phyloP scores from a whole-genome alignment of 2,888 invertebrate genomes.

The Ptilodon capucinus region DNA sequence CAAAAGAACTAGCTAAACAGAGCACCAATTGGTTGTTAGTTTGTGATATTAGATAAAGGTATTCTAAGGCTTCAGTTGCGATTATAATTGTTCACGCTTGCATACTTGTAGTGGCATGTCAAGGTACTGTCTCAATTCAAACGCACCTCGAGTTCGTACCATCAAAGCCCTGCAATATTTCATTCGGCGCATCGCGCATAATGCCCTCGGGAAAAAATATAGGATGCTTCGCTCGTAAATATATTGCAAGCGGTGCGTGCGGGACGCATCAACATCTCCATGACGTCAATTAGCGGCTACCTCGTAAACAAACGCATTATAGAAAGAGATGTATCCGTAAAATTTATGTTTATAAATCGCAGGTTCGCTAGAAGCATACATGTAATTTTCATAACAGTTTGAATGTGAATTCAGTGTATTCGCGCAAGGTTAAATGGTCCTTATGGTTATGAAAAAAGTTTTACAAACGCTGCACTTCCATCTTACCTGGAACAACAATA shows the following conservation, averaged over 20 bases:
- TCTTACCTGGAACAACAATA: not conserved
- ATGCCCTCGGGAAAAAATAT: slow-evolving; percentile 68
- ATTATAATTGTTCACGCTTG: not conserved
- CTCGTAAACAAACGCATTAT: slow-evolving; percentile 38
- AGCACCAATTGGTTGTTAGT: no score
- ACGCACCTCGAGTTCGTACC: slow-evolving; percentile 39
- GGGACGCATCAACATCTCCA: slow-evolving; percentile 44
- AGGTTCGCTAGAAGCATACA: not conserved
- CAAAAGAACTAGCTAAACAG: no score
- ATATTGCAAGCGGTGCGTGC: slow-evolving; percentile 42
- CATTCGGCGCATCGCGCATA: slow-evolving; percentile 68
- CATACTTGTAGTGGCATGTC: not conserved
- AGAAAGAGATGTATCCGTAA: slow-evolving; percentile 11
- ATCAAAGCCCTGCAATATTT: slow-evolving; percentile 54
- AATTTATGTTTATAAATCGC: not conserved
- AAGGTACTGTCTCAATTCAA: slow-evolving; percentile 23
- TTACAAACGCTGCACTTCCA: not conserved
- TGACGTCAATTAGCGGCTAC: slow-evolving; percentile 60
- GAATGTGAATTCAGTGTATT: not conserved
- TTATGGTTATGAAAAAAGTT: no score
- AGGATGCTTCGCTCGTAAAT: slow-evolving; percentile 60
- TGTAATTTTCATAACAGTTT: not conserved
- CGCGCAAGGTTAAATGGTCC: not conserved
- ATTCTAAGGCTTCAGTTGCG: no score
- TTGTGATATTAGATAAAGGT: no score